phyloP scores from a whole-genome alignment of 2,113 vertebrate genomes.

The Onychostruthus taczanowskii region DNA sequence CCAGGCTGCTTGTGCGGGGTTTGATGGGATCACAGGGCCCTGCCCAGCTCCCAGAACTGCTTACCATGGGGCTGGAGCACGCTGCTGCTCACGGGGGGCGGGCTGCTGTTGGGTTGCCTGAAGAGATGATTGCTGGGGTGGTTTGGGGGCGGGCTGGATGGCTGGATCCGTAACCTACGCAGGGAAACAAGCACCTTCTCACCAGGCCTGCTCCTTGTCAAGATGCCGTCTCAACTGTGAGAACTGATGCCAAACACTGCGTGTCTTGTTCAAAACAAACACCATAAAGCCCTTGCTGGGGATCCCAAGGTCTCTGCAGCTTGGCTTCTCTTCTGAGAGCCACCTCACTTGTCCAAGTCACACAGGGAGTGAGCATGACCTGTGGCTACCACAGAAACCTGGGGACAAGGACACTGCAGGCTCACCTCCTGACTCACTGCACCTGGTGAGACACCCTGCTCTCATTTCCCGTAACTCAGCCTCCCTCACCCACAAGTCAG shows the following conservation, averaged over 20 bases:
- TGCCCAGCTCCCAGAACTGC: not conserved
- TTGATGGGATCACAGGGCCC: rapidly evolving
- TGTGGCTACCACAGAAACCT: not conserved
- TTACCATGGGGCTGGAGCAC: constrained; percentile 90
- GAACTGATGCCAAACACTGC: not conserved
- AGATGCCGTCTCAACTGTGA: not conserved
- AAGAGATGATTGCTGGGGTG: constrained; percentile 97
- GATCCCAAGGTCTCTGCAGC: not conserved
- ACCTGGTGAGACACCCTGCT: not conserved
- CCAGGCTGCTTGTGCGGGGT: not conserved
- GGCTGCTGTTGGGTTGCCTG: constrained; percentile 91
- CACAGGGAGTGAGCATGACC: rapidly evolving
- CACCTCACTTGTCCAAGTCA: not conserved
- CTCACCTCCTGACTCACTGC: not conserved
- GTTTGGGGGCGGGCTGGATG: constrained; percentile 94
- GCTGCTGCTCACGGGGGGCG: constrained; percentile 84
- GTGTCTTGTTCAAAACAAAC: not conserved
- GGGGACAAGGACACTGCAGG: not conserved
- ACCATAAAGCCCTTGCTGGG: not conserved
- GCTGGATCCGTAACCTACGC: constrained; percentile 92
- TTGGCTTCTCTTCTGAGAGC: not conserved
- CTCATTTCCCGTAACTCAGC: not conserved
- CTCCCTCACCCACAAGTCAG: not conserved
- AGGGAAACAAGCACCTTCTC: constrained; percentile 39
- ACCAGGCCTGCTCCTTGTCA: not conserved